Conservation (phyloP, 2,888 invertebrate genomes). For the Lepidocyrtoides sp. region DNA sequence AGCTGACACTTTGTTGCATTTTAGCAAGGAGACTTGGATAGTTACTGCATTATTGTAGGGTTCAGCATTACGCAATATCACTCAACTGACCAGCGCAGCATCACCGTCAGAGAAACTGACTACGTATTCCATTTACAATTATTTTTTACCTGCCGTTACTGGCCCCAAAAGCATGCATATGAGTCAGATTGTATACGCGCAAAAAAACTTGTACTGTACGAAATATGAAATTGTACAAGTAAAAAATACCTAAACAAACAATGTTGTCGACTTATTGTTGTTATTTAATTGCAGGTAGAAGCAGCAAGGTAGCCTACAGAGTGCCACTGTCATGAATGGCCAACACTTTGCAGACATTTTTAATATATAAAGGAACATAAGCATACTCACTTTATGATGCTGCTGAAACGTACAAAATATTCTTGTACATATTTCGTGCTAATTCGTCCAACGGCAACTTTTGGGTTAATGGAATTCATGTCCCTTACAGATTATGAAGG, state of each 20-base stretch:
- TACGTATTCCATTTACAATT: slow-evolving; percentile 20
- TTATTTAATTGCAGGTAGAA: not conserved
- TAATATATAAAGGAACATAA: not conserved
- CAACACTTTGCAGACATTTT: not conserved
- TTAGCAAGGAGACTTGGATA: too few species aligned
- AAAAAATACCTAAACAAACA: not conserved
- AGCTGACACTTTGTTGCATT: not conserved
- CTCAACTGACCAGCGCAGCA: slow-evolving; percentile 52
- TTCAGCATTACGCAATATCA: slow-evolving; percentile 51
- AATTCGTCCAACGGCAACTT: slow-evolving; percentile 57
- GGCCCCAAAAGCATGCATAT: not conserved
- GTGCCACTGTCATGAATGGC: not conserved
- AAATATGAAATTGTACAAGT: not conserved
- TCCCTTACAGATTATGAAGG: slow-evolving; percentile 20
- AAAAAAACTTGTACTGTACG: not conserved
- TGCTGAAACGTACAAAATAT: slow-evolving; percentile 34
- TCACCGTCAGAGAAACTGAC: not conserved
- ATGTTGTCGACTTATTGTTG: not conserved
- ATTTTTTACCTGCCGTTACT: slow-evolving; percentile 17
- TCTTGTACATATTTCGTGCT: slow-evolving; percentile 50
- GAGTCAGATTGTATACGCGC: not conserved
- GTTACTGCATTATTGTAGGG: not conserved
- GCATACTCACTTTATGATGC: not conserved
- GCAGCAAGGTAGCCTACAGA: not conserved
- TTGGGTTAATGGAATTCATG: slow-evolving; percentile 72